Evolutionary conservation across 2,797 vertebrate species (phyloP), one percentile per base, ranked within the genome.

Genomic region (Pseudomugil tenellus): DNA sequence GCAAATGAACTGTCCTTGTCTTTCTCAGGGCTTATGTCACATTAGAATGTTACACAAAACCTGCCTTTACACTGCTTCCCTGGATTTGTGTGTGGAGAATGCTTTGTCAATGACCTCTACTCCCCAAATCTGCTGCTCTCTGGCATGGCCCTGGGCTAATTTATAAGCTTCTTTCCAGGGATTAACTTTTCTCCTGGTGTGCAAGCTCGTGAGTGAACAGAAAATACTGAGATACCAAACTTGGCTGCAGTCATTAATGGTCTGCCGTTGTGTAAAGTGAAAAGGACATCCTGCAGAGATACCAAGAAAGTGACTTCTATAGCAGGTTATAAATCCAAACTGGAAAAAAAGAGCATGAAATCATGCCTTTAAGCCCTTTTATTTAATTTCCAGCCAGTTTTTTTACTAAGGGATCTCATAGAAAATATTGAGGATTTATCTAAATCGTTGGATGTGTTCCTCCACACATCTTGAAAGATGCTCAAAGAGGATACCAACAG

Each of bases 81-180:
- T 26, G 16, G 21, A 70, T 53, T 73, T 51, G 52, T 88, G 81
- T 58, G 34, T 63, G 25, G 37, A 55, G 64, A 64, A 81, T 82
- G 79, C 87, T 84, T 87, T 83, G 80, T 86, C 87, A 90, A 56
- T 91, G 91, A 92, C 91, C 87, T 90, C 67, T 70, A 65, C 70
- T 37, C 59, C 60, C 73, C 74, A 80, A 84, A 87, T 87, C 79
- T 88, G 85, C 71, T 91, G 86, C 83, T 91, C 87, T 87, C 80
- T 90, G 74, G 72, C 75, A 80, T 83, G 81, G 77, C 79, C 69
- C 25, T 25, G 46, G 70, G 87, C 91, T 94, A 93, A 93, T 92
- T 92, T 88, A 83, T 93, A 94, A 94, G 90, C 94, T 89, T 85
- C 92, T 94, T 94, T 93, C 63, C 63, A 37, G 1, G 90, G 94